phyloP scores from a whole-genome alignment of 2,888 invertebrate genomes.

The Orthosia gracilis region DNA sequence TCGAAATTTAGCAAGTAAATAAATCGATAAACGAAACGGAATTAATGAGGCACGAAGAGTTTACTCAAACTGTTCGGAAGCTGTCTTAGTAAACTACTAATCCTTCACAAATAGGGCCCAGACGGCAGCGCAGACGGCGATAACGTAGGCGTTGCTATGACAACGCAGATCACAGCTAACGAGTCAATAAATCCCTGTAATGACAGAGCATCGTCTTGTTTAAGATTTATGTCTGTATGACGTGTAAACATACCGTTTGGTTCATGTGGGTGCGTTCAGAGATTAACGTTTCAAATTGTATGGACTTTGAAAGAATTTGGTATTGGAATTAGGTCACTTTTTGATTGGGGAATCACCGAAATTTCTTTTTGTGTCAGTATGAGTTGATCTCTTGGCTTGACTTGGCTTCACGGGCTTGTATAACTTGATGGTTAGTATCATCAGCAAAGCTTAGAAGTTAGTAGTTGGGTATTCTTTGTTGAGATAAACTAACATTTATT shows the following conservation, averaged over 20 bases:
- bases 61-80: not conserved
- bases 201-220: conserved; percentile 57
- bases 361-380: not conserved
- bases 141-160: conserved; percentile 56
- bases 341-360: not conserved
- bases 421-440: not conserved
- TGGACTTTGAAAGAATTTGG: not conserved
- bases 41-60: not conserved
- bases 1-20: too few relatives aligned
- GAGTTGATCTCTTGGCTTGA: not conserved
- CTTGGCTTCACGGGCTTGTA: not conserved
- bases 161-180: conserved; percentile 59
- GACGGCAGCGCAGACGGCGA: conserved; percentile 57
- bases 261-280: conserved; percentile 9
- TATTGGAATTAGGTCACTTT: not conserved
- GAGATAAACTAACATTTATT: too few relatives aligned
- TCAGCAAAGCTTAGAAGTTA: not conserved
- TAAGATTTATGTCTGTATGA: conserved; percentile 52
- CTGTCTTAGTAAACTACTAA: conserved; percentile 7
- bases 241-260: conserved; percentile 45
- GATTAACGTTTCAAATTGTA: conserved; percentile 1
- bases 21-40: not conserved
- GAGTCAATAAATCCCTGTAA: conserved; percentile 64
- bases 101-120: conserved; percentile 39
- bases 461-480: too few relatives aligned